Percentiles rank a stretch among this genome's conserved stretches.
These are phyloP conservation scores for Coboldia fuscipes DNA, from an alignment of 1,140 invertebrate genomes.

Conservation along the genomic window DNA sequence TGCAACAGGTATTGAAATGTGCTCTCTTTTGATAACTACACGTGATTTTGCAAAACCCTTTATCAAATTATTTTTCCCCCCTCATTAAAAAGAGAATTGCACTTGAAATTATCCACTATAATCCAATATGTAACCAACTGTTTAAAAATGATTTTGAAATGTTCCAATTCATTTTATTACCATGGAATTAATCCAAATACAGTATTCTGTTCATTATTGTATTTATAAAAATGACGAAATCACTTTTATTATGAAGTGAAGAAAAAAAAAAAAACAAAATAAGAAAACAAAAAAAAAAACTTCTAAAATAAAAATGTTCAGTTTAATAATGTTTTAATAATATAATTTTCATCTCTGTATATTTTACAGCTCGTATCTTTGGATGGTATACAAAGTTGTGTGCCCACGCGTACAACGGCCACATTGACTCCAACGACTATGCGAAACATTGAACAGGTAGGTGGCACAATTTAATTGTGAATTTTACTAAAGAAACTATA, in stretches of 20 bases:
- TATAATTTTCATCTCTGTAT: constrained; percentile 9
- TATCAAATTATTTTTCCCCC: too few relatives aligned
- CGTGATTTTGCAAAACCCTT: too few relatives aligned
- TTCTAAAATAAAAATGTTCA: constrained; percentile 6
- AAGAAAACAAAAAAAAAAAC: constrained; percentile 6
- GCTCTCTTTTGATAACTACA: too few relatives aligned
- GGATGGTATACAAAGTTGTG: constrained; percentile 62
- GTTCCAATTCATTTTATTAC: too few relatives aligned
- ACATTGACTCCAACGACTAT: constrained; percentile 85
- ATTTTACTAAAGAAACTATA: not conserved
- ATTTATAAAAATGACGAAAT: too few relatives aligned
- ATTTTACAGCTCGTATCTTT: constrained; percentile 52
- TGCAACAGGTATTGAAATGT: constrained; percentile 52
- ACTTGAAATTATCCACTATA: too few relatives aligned
- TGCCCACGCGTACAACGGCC: constrained; percentile 74
- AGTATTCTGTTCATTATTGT: too few relatives aligned
- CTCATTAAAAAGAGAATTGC: too few relatives aligned
- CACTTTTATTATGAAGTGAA: too few relatives aligned
- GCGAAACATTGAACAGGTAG: constrained; percentile 63
- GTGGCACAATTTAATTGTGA: constrained; percentile 10
- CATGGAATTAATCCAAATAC: too few relatives aligned
- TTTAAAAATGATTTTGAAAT: too few relatives aligned
- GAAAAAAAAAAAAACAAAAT: not conserved
- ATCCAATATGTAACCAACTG: too few relatives aligned
- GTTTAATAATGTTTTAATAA: not conserved